Evolutionary conservation across 2,113 vertebrate species (phyloP), one percentile per base, ranked within the genome.

Genomic region (Lagopus muta): DNA sequence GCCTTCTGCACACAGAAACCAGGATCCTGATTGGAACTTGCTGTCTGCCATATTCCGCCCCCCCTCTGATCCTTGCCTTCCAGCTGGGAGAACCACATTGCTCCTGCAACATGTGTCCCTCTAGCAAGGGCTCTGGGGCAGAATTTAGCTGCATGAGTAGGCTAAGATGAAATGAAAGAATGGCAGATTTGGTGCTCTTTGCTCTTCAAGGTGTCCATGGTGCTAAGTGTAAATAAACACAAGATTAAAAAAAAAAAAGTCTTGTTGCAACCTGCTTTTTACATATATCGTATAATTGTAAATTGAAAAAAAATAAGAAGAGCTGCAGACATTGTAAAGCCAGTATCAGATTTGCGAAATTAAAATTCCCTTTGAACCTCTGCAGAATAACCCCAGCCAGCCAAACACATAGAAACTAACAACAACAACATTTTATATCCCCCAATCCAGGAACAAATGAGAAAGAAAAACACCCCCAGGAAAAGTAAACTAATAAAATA

Each of bases 401-500:
- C 67, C 24, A 60, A 70, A 81, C 2, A 5, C 0, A 0, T 36
- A 58, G 72, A 82, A 94, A 88, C 42, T 86, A 64, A 30, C 64
- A 93, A 88, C 67, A 70, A 20, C 52, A 94, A 75, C 32, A 92
- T n/a, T 62, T 81, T 24, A 83, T 90, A 74, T 81, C 61, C 18
- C 48, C 19, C 77, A 65, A 81, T 89, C 65, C 61, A 73, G 77
- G 62, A 96, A 85, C 66, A 61, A 93, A 89, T 92, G 66, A 79
- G 84, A 76, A 92, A 73, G 61, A 60, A 90, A 92, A 95, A 74
- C 10, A 86, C 18, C 82, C 70, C 11, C 11, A 7, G 60, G 75
- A 69, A 94, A 95, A 92, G 19, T 32, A 89, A 92, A 89, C 75
- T 70, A 77, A 85, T 82, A 89, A 94, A 92, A 73, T 73, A 91